A percentile compares a stretch with the other conserved stretches of the same genome.
Evolutionary conservation across 1,140 invertebrate genomes (phyloP).

Genomic region (Melipona quadrifasciata): DNA sequence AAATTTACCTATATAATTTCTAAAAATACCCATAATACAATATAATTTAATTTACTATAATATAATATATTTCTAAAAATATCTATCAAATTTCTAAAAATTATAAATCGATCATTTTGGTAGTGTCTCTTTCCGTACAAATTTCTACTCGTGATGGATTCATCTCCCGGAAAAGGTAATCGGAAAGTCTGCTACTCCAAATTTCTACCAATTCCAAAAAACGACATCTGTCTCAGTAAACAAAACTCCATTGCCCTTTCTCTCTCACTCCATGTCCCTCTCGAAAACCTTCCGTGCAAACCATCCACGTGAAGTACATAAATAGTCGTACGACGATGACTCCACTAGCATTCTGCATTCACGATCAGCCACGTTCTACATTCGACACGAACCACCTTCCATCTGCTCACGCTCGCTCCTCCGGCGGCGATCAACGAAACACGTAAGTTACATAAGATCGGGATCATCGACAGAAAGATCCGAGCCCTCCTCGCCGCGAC

Average conservation of each 20-base stretch:
- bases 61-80: too few species aligned
- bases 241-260: neutral
- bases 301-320: neutral
- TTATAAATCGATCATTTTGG: too few species aligned
- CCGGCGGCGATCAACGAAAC: neutral
- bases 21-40: too few species aligned
- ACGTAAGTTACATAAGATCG: slow-evolving; percentile 14
- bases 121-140: too few species aligned
- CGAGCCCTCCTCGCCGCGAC: neutral
- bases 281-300: neutral
- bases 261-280: too few species aligned
- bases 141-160: too few species aligned
- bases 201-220: neutral
- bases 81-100: too few species aligned
- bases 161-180: too few species aligned
- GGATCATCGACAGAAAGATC: neutral
- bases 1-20: too few species aligned
- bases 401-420: neutral
- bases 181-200: too few species aligned
- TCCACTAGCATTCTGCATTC: neutral
- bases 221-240: neutral
- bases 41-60: too few species aligned
- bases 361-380: neutral
- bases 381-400: neutral
- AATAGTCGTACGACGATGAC: neutral